These are phyloP conservation scores for Netelia melanura DNA, from an alignment of 2,888 invertebrate species.

Conservation along the genomic window DNA sequence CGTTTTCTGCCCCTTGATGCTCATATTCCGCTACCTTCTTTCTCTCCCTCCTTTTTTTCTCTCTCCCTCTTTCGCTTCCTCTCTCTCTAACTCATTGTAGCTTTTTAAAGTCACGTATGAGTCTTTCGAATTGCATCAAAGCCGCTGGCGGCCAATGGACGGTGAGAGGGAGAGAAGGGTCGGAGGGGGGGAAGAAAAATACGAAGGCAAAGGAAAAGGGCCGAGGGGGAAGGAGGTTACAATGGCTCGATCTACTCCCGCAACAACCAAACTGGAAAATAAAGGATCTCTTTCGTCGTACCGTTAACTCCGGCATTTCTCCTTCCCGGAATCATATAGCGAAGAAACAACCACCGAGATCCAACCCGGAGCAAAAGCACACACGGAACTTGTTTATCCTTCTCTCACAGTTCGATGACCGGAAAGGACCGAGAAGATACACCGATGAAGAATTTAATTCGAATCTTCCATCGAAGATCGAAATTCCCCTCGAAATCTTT, in stretches of 20 bases:
- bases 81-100: conserved; percentile 13
- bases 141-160: conserved; percentile 11
- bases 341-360: not conserved
- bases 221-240: conserved; percentile 2
- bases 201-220: not conserved
- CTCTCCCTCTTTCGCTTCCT: conserved; percentile 21
- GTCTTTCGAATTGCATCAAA: conserved; percentile 69
- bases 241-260: conserved; percentile 29
- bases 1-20: conserved; percentile 54
- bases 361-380: not conserved
- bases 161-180: conserved; percentile 17
- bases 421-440: not conserved
- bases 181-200: conserved; percentile 6
- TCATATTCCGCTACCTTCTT: not conserved
- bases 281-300: conserved; percentile 62
- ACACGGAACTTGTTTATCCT: conserved; percentile 7
- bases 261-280: conserved; percentile 49
- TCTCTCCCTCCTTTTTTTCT: not conserved
- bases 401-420: not conserved
- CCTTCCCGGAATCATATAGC: conserved; percentile 19
- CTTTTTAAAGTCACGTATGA: conserved; percentile 65
- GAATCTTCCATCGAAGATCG: not conserved
- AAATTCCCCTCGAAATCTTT: conserved; percentile 3
- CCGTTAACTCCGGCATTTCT: conserved; percentile 40
- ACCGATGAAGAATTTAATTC: conserved; percentile 23